Evolutionary conservation across 2,888 invertebrate genomes (phyloP).

Genomic region (Pocota personata): DNA sequence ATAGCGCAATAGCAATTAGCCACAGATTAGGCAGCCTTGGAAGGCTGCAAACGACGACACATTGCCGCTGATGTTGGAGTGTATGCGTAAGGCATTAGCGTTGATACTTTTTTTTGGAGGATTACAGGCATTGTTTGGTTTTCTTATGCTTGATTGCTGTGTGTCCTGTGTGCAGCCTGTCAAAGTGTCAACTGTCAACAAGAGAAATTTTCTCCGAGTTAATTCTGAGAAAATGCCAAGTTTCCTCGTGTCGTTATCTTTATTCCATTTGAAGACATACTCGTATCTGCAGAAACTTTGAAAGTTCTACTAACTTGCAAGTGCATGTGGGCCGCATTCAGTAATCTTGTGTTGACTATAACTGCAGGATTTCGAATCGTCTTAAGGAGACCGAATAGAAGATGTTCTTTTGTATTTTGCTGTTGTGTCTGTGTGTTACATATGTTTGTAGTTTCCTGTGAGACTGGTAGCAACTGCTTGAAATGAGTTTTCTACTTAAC

Average conservation of each 20-base stretch:
- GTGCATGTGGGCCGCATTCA: slow-evolving; percentile 56
- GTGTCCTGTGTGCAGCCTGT: slow-evolving; percentile 12
- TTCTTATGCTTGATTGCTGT: slow-evolving; percentile 5
- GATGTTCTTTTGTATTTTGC: slow-evolving; percentile 31
- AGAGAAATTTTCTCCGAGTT: slow-evolving; percentile 31
- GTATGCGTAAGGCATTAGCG: slow-evolving; percentile 31
- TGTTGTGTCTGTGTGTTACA: background rate
- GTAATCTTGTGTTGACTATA: slow-evolving; percentile 46
- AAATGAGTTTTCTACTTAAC: slow-evolving; percentile 61
- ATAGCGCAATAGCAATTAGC: slow-evolving; percentile 57
- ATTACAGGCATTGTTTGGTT: slow-evolving; percentile 23
- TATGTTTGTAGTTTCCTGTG: background rate
- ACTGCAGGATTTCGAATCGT: slow-evolving; percentile 44
- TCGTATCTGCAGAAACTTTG: slow-evolving; percentile 35
- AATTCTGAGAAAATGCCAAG: slow-evolving; percentile 31
- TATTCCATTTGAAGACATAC: slow-evolving; percentile 15
- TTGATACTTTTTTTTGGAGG: background rate
- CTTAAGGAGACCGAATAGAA: slow-evolving; percentile 39
- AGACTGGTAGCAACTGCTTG: slow-evolving; percentile 35
- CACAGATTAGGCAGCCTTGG: slow-evolving; percentile 39
- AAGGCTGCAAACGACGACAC: slow-evolving; percentile 15
- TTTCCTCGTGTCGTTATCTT: slow-evolving; percentile 35
- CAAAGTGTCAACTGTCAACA: slow-evolving; percentile 57
- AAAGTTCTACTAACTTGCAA: slow-evolving; percentile 59
- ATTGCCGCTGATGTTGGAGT: background rate